Base-by-base conservation (phyloP, 2,888 invertebrate genomes). In the Drosophila greeni region DNA sequence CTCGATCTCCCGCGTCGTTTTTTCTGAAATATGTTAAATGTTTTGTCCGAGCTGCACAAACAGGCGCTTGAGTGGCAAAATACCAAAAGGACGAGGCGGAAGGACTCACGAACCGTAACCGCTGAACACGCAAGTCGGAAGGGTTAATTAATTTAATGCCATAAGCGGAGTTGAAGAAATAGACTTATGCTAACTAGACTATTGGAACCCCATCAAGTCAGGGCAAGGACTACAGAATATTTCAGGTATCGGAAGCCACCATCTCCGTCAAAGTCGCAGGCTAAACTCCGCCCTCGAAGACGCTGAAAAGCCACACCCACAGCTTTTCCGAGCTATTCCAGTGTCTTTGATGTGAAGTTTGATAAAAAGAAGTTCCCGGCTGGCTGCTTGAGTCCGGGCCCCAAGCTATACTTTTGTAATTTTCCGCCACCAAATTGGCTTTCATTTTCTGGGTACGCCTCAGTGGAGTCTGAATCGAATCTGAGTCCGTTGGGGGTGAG, bases 71-170 rank as follows among this genome's bases (percentile, higher is more conserved):
- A 60, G 31, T 37, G 18, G 31, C n/a, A 26, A 34, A 43, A 3
- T n/a, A 12, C 11, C 11, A 16, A 36, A 16, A 31, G n/a, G 24
- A 34, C 4, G 20, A 34, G 37, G 31, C 5, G n/a, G 26, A 5
- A 14, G 42, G 68, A 70, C 43, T 57, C 72, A 64, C 51, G 68
- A 79, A 85, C 76, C 86, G 84, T 76, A 80, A 79, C 81, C 67
- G 64, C 62, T 66, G 62, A 73, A 75, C 86, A 86, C 84, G 86
- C 86, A 84, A 86, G 71, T 76, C 73, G 24, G 12, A 67, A 62
- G 36, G 64, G 79, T 85, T 86, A 86, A 86, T 86, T 86, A 86
- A 84, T 85, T 83, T 76, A 83, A 80, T 73, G 74, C 68, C 23
- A 39, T 18, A 42, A 40, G 23, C 29, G 16, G 29, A 31, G 29